Conservation (phyloP, 2,888 invertebrate genomes). For the Thereva unica region DNA sequence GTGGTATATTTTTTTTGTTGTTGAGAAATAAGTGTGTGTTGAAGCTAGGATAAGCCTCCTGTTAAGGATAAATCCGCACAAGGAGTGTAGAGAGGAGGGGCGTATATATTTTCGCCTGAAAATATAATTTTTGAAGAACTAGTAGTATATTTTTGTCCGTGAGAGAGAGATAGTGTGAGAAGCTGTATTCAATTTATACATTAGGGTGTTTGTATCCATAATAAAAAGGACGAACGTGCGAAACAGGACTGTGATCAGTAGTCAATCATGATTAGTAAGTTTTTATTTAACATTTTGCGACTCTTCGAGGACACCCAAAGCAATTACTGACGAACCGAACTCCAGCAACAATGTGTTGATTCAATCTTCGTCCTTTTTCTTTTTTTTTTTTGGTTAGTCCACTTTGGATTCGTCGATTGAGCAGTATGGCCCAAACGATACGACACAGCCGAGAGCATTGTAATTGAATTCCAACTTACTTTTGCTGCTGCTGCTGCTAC, state of each 20-base stretch:
- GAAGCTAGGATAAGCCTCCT: too few species aligned
- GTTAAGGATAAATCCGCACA: too few species aligned
- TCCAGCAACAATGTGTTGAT: constrained; percentile 5
- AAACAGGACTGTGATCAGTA: constrained; percentile 15
- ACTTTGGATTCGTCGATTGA: neutral
- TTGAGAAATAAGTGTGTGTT: too few species aligned
- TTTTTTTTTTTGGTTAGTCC: too few species aligned
- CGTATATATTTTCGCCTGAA: too few species aligned
- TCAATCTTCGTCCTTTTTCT: neutral
- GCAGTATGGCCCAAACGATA: constrained; percentile 1
- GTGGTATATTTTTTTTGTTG: too few species aligned
- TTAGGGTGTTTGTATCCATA: constrained; percentile 10
- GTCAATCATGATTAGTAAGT: constrained; percentile 34
- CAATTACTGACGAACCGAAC: neutral
- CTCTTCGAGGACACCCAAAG: neutral
- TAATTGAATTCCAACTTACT: constrained; percentile 23
- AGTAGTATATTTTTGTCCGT: too few species aligned
- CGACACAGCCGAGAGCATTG: neutral
- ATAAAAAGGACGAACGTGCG: constrained; percentile 27
- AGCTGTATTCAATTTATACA: neutral
- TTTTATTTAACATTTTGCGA: constrained; percentile 3
- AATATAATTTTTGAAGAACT: too few species aligned
- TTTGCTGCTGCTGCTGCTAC: too few species aligned
- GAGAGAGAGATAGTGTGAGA: too few species aligned
- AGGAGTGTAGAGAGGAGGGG: too few species aligned